Percentiles rank a stretch among this genome's conserved stretches.
Conservation (phyloP, 2,888 invertebrate genomes). For the Aricia artaxerxes region DNA sequence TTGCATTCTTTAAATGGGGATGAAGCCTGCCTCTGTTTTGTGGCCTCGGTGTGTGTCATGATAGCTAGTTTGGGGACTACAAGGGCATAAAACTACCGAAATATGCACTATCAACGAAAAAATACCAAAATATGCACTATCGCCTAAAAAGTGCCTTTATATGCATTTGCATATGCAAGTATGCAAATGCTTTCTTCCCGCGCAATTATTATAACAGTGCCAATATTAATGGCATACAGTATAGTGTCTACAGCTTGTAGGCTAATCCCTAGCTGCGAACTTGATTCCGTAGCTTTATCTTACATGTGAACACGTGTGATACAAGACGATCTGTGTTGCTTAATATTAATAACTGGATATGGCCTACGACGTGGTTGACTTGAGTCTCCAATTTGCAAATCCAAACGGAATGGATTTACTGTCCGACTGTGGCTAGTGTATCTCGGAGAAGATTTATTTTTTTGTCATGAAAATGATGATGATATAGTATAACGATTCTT, state of each 20-base stretch:
- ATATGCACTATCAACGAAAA: too few species aligned
- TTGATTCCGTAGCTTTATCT: conserved; percentile 1
- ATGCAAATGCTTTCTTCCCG: not conserved
- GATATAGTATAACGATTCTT: too few species aligned
- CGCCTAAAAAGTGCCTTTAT: too few species aligned
- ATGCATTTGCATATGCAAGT: too few species aligned
- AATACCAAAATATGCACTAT: too few species aligned
- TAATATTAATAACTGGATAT: conserved; percentile 1
- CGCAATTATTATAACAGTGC: not conserved
- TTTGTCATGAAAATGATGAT: too few species aligned
- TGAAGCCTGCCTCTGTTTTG: too few species aligned
- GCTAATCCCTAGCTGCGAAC: conserved; percentile 12
- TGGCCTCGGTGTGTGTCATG: too few species aligned
- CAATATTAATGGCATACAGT: not conserved
- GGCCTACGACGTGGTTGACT: not conserved
- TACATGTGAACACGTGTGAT: conserved; percentile 17
- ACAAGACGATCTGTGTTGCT: conserved; percentile 6
- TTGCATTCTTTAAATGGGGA: too few species aligned
- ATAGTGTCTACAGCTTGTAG: not conserved
- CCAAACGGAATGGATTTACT: not conserved
- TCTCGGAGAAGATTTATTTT: too few species aligned
- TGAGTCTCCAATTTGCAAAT: not conserved
- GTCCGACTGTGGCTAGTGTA: not conserved
- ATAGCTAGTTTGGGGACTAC: too few species aligned
- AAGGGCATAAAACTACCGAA: too few species aligned